A percentile compares a stretch with the other conserved stretches of the same genome.
Evolutionary conservation across 1,140 invertebrate genomes (phyloP).

Genomic region (Holcopasites calliopsidis): DNA sequence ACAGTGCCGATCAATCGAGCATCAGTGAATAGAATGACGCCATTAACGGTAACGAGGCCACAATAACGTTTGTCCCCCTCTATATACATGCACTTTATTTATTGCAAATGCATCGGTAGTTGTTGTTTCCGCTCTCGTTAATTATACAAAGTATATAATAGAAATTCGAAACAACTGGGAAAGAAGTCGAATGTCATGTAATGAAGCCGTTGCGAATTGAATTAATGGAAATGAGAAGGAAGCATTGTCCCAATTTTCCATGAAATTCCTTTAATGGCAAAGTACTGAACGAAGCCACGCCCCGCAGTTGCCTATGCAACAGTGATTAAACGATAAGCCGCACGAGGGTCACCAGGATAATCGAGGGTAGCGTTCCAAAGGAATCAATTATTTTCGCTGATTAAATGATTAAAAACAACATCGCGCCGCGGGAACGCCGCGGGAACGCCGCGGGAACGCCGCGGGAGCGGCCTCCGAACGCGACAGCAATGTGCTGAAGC

Average conservation of each 20-base stretch:
- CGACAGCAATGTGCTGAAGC: too few species aligned
- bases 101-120: background rate
- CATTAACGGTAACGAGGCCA: background rate
- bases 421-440: background rate
- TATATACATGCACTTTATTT: too few species aligned
- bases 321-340: constrained; percentile 7
- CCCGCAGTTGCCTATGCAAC: constrained; percentile 8
- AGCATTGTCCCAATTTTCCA: background rate
- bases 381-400: constrained; percentile 20
- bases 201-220: background rate
- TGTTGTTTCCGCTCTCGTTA: background rate
- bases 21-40: background rate
- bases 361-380: background rate
- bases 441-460: background rate
- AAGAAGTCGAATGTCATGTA: too few species aligned
- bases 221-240: background rate
- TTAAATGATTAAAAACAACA: constrained; percentile 14
- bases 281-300: background rate
- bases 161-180: background rate
- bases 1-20: background rate
- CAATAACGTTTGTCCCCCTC: background rate
- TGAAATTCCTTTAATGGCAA: background rate
- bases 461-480: too few species aligned
- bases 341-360: background rate
- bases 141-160: background rate